These are phyloP conservation scores for Pyrgus malvae DNA, from an alignment of 2,888 invertebrate genomes.

Conservation along the genomic window DNA sequence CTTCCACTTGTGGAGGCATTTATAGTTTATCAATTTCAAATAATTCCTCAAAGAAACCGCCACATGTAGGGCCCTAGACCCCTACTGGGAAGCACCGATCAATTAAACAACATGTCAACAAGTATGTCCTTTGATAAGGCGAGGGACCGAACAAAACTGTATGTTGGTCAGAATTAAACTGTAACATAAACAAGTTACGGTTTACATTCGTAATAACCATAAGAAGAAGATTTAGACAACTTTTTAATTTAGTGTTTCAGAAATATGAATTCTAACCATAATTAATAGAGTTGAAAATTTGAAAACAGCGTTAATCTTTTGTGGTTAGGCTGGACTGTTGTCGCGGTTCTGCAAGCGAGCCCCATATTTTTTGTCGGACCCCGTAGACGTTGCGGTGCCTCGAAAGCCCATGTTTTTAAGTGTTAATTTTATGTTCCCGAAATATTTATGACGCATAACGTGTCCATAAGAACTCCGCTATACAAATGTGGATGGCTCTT, in stretches of 20 bases:
- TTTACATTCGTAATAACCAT: conserved; percentile 50
- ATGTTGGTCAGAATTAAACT: conserved; percentile 59
- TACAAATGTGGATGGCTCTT: conserved; percentile 79
- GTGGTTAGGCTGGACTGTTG: conserved; percentile 51
- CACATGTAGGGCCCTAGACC: conserved; percentile 66
- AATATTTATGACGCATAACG: conserved; percentile 82
- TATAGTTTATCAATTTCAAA: conserved; percentile 78
- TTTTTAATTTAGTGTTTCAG: conserved; percentile 29
- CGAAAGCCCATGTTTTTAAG: conserved; percentile 77
- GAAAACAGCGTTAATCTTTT: conserved; percentile 38
- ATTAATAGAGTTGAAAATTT: conserved; percentile 25
- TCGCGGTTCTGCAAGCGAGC: conserved; percentile 71
- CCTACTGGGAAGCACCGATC: conserved; percentile 79
- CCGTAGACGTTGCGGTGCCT: conserved; percentile 79
- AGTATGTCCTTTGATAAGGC: conserved; percentile 76
- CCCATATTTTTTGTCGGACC: conserved; percentile 67
- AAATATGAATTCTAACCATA: conserved; percentile 43
- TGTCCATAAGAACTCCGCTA: conserved; percentile 72
- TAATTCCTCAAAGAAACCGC: conserved; percentile 77
- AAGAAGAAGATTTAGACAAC: conserved; percentile 43
- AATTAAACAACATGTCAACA: conserved; percentile 82
- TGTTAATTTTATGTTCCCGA: conserved; percentile 81
- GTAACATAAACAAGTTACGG: conserved; percentile 61
- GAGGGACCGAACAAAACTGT: conserved; percentile 50
- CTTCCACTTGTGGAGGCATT: conserved; percentile 72